Conservation (phyloP, 2,888 invertebrate species). For the Cartodere bifasciata region DNA sequence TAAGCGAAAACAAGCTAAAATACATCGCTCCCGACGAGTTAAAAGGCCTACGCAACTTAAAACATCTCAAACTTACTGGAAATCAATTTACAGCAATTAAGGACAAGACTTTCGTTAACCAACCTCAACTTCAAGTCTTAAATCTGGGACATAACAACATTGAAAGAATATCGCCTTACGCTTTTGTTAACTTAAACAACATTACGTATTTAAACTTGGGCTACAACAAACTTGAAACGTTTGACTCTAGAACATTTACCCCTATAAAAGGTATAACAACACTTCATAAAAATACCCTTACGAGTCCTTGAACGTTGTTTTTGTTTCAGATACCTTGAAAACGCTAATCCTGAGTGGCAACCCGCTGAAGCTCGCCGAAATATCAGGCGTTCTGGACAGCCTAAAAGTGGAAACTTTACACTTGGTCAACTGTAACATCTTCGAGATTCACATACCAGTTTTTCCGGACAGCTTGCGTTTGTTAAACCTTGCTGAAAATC, state of each 20-base stretch:
- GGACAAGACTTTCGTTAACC: conserved; percentile 49
- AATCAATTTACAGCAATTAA: conserved; percentile 60
- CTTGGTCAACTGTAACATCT: conserved; percentile 44
- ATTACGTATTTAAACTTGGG: conserved; percentile 59
- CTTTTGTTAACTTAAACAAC: conserved; percentile 58
- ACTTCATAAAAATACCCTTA: no score
- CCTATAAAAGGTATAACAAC: no score
- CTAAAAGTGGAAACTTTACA: conserved; percentile 44
- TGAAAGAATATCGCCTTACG: conserved; percentile 51
- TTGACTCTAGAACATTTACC: no score
- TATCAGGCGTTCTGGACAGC: conserved; percentile 40
- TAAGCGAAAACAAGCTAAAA: conserved; percentile 64
- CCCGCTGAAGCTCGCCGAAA: conserved; percentile 41
- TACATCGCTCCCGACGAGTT: conserved; percentile 56
- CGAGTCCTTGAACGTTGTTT: no score
- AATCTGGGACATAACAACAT: conserved; percentile 58
- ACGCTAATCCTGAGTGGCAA: conserved; percentile 61
- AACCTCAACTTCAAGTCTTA: conserved; percentile 40
- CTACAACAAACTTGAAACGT: conserved; percentile 55
- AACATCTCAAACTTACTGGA: conserved; percentile 53
- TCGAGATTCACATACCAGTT: conserved; percentile 42
- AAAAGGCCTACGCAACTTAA: conserved; percentile 48
- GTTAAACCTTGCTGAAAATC: conserved; percentile 61
- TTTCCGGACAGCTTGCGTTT: conserved; percentile 43
- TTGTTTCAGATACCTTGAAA: conserved; percentile 45